Evolutionary conservation across 2,797 vertebrate genomes (phyloP), one percentile per base, ranked within the genome.

Genomic region (Rhinella marina): DNA sequence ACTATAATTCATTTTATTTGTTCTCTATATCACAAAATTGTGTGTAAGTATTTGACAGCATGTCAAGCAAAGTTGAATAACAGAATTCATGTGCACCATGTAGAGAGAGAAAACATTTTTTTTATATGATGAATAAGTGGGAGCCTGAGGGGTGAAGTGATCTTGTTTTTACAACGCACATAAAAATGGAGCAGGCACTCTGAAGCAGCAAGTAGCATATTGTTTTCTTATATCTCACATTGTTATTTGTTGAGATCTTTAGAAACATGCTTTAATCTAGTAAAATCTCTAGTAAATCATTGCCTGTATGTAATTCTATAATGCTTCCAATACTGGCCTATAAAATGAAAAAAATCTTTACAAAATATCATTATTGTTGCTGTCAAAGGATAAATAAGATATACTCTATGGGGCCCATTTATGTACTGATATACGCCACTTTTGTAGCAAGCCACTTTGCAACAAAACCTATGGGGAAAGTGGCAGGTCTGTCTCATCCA

Each of bases 51-150:
- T 88, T 59, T 84, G 87, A 88, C 87, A 88, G 76, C 72, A 70
- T 85, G 87, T 85, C 87, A 88, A 61, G n/a, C 54, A 84, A 84
- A 85, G 76, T 77, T 84, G 59, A 85, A 77, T 73, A 85, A 84
- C 76, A 62, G 56, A 62, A 88, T 88, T 72, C 64, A 72, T 84
- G 75, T 88, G 87, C 62, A 84, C 62, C 81, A 88, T 85, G 62
- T 62, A 62, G 73, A 80, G 56, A 79, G 62, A 80, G 52, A 84
- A 88, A 88, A 85, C 41, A 80, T 50, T 72, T 61, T 48, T 64
- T 48, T 68, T 32, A 32, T 66, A 8, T 23, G 81, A 48, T 48
- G 81, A 84, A 84, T 62, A 84, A 84, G 29, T 84, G 82, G 32
- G 25, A 81, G 75, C 87, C 82, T 80, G 19, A 88, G 82, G 87